A percentile compares a stretch with the other conserved stretches of the same genome.
phyloP scores from a whole-genome alignment of 2,113 vertebrate genomes.

The Mirounga angustirostris region DNA sequence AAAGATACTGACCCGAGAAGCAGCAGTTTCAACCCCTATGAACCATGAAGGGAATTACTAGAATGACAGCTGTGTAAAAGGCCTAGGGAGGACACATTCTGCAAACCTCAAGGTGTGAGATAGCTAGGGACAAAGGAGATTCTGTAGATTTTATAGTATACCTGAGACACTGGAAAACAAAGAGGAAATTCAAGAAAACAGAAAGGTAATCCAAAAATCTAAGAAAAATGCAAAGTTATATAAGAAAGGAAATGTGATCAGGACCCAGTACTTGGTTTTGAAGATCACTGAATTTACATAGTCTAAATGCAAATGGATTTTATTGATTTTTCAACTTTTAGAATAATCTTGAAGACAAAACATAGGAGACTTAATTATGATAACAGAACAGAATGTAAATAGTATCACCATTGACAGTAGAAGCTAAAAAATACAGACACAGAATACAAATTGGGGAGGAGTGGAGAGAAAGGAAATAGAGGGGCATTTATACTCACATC shows the following conservation, averaged over 20 bases:
- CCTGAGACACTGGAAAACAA: background rate
- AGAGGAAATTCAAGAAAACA: conserved; percentile 6
- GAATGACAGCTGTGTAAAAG: background rate
- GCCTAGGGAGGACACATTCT: background rate
- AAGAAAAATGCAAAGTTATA: background rate
- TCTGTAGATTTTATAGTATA: background rate
- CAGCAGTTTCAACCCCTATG: background rate
- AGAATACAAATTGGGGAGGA: background rate
- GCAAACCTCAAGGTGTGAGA: too few relatives aligned
- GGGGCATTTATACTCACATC: background rate
- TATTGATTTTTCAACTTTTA: background rate
- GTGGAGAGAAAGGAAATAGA: background rate
- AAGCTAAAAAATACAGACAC: background rate
- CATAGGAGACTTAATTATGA: background rate
- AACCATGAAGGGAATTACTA: background rate
- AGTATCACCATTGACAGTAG: background rate
- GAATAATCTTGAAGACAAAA: background rate
- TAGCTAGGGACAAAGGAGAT: background rate
- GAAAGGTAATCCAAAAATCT: background rate
- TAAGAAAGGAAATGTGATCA: background rate
- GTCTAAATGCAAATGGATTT: background rate
- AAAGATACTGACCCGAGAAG: background rate
- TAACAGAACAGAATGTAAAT: background rate
- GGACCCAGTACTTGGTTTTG: background rate
- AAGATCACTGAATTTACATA: background rate